Evolutionary conservation across 2,888 invertebrate species (phyloP), one percentile per base, ranked within the genome.

Genomic region (Melipona bicolor): DNA sequence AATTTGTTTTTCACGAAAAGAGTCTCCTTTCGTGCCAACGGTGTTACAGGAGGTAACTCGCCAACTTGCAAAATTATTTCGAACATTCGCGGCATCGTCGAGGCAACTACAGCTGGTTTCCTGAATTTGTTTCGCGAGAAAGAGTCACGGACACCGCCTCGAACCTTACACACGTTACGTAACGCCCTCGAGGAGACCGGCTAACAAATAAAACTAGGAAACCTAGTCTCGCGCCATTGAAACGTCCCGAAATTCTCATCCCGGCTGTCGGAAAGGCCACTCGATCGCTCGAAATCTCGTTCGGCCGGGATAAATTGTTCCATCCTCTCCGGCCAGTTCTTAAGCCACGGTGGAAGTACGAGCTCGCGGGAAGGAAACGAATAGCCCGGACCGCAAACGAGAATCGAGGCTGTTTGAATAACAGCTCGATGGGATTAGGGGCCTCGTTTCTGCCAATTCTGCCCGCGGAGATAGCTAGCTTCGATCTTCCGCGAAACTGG

Each of bases 381-480:
- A 72, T 71, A 36, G 27, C 19, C 36, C 5, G 36, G 49, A 64
- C 67, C 27, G 36, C 67, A 64, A 56, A 24, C 49, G 49, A 19
- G 69, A 32, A 77, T 49, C 52, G 52, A 13, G 43, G 36, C 56
- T 79, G 74, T 65, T 69, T 69, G 81, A 87, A 85, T 78, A 87
- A 78, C 77, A 74, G 65, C 69, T 69, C 77, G 77, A 75, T 78
- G 69, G 79, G 79, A 89, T 88, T 85, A 81, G 78, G 81, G 69
- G 71, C 56, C 68, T 84, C 75, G 82, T 85, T 89, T 85, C 83
- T 87, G 69, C 61, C 80, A 70, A 83, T 74, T 67, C 50, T 56
- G 75, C 83, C 81, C 75, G 43, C 43, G 76, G 71, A 85, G 81
- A 84, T 81, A 76, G 70, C 61, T 75, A 77, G 68, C 83, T 84